phyloP scores from a whole-genome alignment of 1,140 invertebrate species.

The Sycophaga agraensis region DNA sequence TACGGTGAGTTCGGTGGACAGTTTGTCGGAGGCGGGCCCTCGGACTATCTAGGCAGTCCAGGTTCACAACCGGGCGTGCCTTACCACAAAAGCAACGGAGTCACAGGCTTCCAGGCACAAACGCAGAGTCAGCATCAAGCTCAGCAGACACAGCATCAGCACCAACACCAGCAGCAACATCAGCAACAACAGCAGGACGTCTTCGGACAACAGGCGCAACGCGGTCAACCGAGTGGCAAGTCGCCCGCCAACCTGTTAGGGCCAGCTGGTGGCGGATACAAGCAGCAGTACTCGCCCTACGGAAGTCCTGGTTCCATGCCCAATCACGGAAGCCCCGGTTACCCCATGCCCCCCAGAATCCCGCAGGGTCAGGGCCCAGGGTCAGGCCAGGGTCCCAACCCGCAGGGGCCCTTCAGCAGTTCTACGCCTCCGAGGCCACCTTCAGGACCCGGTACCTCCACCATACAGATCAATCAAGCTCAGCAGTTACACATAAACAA shows the following conservation, averaged over 20 bases:
- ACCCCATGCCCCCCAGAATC: slow-evolving; percentile 59
- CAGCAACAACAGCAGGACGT: slow-evolving; percentile 18
- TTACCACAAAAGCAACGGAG: slow-evolving; percentile 57
- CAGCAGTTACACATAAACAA: slow-evolving; percentile 83
- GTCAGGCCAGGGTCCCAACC: slow-evolving; percentile 41
- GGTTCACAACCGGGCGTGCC: slow-evolving; percentile 43
- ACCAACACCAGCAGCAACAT: slow-evolving; percentile 41
- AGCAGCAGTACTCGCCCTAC: slow-evolving; percentile 70
- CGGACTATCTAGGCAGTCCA: slow-evolving; percentile 58
- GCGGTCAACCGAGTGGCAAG: neutral
- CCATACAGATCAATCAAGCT: slow-evolving; percentile 80
- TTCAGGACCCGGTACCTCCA: slow-evolving; percentile 62
- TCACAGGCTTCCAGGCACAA: slow-evolving; percentile 44
- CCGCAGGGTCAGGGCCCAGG: slow-evolving; percentile 46
- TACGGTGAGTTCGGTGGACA: slow-evolving; percentile 52
- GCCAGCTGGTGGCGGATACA: slow-evolving; percentile 53
- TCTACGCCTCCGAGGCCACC: slow-evolving; percentile 65
- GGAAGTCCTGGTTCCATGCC: slow-evolving; percentile 64
- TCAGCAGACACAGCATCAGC: slow-evolving; percentile 41
- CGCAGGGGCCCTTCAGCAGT: slow-evolving; percentile 60
- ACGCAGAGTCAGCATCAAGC: slow-evolving; percentile 43
- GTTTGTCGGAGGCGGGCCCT: slow-evolving; percentile 43
- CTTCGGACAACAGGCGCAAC: neutral
- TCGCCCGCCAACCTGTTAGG: neutral
- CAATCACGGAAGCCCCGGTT: slow-evolving; percentile 66